Percentiles rank a stretch among this genome's conserved stretches.
Evolutionary conservation across 1,140 invertebrate genomes (phyloP).

Genomic region (Solenopsis fugax): DNA sequence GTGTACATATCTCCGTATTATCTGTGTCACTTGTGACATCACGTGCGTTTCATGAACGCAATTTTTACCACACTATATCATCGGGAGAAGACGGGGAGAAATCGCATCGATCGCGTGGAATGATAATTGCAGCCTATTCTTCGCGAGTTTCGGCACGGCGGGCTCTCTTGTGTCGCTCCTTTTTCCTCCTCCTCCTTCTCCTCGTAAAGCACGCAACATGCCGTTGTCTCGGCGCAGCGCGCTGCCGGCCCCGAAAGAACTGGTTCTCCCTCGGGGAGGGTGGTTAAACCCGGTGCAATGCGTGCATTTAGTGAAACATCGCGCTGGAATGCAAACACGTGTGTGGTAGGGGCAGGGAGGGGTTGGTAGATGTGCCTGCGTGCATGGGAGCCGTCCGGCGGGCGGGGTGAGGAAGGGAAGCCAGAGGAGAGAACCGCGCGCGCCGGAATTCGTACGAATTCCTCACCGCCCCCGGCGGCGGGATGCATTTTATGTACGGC

Average conservation of each 20-base stretch:
- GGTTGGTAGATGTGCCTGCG: constrained; percentile 58
- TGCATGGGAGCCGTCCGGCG: constrained; percentile 45
- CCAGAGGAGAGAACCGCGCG: constrained; percentile 28
- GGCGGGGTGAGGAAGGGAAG: not conserved
- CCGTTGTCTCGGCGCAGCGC: constrained; percentile 42
- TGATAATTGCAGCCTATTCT: constrained; percentile 7
- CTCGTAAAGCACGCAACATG: constrained; percentile 65
- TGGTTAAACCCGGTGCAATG: constrained; percentile 78
- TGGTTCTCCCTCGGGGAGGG: constrained; percentile 74
- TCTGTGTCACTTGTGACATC: not conserved
- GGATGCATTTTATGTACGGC: constrained; percentile 40
- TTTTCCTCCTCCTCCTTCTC: not conserved
- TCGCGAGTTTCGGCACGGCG: constrained; percentile 52
- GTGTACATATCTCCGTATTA: not conserved
- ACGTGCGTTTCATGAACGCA: not conserved
- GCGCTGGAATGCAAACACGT: constrained; percentile 76
- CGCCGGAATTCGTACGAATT: constrained; percentile 64
- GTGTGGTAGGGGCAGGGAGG: constrained; percentile 10
- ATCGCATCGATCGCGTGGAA: not conserved
- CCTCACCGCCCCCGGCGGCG: constrained; percentile 29
- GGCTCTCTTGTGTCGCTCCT: constrained; percentile 5
- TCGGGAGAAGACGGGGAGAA: not conserved
- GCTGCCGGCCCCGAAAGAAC: constrained; percentile 72
- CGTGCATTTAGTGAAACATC: constrained; percentile 79
- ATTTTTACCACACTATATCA: not conserved